Evolutionary conservation across 2,888 invertebrate species (phyloP).

Genomic region (Ornithoptera alexandrae): DNA sequence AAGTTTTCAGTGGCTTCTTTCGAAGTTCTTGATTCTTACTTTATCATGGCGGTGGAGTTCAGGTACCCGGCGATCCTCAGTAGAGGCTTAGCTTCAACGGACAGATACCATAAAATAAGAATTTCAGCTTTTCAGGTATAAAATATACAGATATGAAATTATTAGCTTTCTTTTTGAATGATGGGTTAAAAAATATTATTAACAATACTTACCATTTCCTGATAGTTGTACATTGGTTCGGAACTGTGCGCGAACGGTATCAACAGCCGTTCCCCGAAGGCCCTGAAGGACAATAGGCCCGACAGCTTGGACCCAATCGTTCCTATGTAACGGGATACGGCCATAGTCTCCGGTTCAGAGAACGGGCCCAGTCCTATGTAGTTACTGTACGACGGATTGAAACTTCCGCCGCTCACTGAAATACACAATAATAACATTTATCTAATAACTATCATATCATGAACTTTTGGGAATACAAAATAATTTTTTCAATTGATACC

Average conservation of each 20-base stretch:
- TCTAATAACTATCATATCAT: neutral
- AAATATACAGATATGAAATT: too few species aligned
- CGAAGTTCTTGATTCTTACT: too few species aligned
- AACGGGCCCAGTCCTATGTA: slow-evolving; percentile 77
- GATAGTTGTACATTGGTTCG: slow-evolving; percentile 66
- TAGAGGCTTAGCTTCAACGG: too few species aligned
- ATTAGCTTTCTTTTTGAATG: too few species aligned
- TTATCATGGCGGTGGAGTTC: too few species aligned
- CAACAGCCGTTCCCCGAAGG: slow-evolving; percentile 82
- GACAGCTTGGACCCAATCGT: slow-evolving; percentile 60
- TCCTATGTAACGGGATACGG: slow-evolving; percentile 66
- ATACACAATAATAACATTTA: slow-evolving; percentile 29
- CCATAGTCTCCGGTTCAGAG: slow-evolving; percentile 78
- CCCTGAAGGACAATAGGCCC: slow-evolving; percentile 82
- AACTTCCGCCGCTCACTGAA: slow-evolving; percentile 73
- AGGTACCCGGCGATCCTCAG: too few species aligned
- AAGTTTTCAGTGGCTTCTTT: too few species aligned
- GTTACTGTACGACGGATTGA: slow-evolving; percentile 56
- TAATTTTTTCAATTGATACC: too few species aligned
- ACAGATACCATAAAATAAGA: too few species aligned
- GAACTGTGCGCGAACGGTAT: slow-evolving; percentile 79
- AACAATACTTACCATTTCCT: slow-evolving; percentile 56
- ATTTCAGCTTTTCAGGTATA: too few species aligned
- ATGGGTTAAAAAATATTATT: neutral
- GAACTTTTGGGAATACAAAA: too few species aligned